Percentiles rank a stretch among this genome's conserved stretches.
These are phyloP conservation scores for Cerastis rubricosa DNA, from an alignment of 2,888 invertebrate genomes.

Conservation along the genomic window DNA sequence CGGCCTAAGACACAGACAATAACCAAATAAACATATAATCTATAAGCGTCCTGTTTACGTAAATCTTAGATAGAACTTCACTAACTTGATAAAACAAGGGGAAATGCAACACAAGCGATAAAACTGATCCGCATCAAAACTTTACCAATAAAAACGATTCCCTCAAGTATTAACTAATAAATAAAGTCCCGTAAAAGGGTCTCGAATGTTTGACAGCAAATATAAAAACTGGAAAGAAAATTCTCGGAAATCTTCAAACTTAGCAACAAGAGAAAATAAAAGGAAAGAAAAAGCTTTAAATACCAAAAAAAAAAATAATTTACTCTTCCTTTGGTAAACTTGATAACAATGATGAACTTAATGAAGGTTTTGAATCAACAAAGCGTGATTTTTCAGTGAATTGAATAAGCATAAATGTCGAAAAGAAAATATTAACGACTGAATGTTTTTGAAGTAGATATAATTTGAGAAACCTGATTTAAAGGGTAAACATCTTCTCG, in stretches of 20 bases:
- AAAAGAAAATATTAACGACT: conserved; percentile 9
- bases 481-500: conserved; percentile 13
- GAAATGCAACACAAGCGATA: conserved; percentile 35
- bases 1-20: background rate
- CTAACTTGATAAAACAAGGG: conserved; percentile 43
- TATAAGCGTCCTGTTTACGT: background rate
- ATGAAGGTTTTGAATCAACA: conserved; percentile 29
- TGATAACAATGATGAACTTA: conserved; percentile 31
- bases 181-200: conserved; percentile 39
- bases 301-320: conserved; percentile 34
- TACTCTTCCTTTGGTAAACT: conserved; percentile 8
- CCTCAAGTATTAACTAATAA: conserved; percentile 41
- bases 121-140: conserved; percentile 47
- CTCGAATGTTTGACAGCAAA: conserved; percentile 32
- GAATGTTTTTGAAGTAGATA: conserved; percentile 13
- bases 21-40: background rate
- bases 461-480: conserved; percentile 31
- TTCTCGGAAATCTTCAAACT: conserved; percentile 16
- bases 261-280: conserved; percentile 17
- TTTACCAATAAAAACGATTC: conserved; percentile 53
- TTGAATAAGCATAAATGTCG: conserved; percentile 2
- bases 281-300: conserved; percentile 27
- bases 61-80: background rate
- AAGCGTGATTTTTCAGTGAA: conserved; percentile 1
- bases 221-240: conserved; percentile 39